phyloP scores from a whole-genome alignment of 2,888 invertebrate genomes.

The Anaspis maculata region DNA sequence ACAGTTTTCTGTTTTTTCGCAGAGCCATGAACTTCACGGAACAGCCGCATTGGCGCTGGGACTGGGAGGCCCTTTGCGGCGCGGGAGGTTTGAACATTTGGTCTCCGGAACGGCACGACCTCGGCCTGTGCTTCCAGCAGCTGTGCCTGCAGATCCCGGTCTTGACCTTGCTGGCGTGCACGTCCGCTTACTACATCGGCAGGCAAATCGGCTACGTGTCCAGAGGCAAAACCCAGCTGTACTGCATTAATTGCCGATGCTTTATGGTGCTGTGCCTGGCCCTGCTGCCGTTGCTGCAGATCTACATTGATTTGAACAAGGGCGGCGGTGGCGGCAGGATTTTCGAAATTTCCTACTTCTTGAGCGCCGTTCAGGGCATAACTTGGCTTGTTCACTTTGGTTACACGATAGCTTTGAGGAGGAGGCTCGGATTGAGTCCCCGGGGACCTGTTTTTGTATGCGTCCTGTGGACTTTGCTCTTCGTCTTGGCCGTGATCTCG shows the following conservation, averaged over 20 bases:
- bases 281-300: conserved; percentile 58
- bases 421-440: conserved; percentile 55
- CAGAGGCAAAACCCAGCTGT: conserved; percentile 54
- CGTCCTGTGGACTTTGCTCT: conserved; percentile 60
- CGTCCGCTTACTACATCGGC: conserved; percentile 77
- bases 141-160: conserved; percentile 70
- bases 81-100: conserved; percentile 63
- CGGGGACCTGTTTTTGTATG: conserved; percentile 65
- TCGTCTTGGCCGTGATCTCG: conserved; percentile 59
- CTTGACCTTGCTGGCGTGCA: conserved; percentile 61
- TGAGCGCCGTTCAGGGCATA: conserved; percentile 61
- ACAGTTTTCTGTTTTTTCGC: conserved; percentile 3
- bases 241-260: conserved; percentile 57
- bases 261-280: conserved; percentile 55
- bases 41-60: conserved; percentile 45
- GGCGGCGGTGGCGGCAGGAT: conserved; percentile 42
- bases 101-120: conserved; percentile 60
- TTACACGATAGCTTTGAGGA: conserved; percentile 60
- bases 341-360: conserved; percentile 61
- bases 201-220: conserved; percentile 54
- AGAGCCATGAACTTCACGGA: conserved; percentile 5
- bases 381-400: conserved; percentile 79
- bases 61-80: conserved; percentile 71
- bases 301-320: conserved; percentile 55
- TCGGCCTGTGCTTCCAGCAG: conserved; percentile 80